Evolutionary conservation across 2,797 vertebrate genomes (phyloP).

Genomic region (Notamacropus eugenii): DNA sequence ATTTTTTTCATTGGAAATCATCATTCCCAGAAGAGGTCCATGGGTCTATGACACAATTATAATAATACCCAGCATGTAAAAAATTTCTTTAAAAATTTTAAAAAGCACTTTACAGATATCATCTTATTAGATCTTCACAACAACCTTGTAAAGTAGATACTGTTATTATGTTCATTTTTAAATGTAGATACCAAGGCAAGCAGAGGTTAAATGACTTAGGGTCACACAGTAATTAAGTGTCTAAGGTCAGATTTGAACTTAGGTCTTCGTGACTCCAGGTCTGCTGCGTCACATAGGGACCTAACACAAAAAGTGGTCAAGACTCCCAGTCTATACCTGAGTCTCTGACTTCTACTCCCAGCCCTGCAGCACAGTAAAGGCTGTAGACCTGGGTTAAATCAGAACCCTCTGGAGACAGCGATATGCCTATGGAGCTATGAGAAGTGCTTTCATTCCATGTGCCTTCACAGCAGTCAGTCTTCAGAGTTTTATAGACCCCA

Average conservation of each 20-base stretch:
- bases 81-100: not conserved
- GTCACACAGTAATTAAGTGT: not conserved
- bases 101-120: not conserved
- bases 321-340: not conserved
- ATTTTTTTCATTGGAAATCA: not conserved
- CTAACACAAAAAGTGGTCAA: not conserved
- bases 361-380: not conserved
- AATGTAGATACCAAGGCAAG: not conserved
- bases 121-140: not conserved
- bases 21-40: not conserved
- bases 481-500: not conserved
- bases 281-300: not conserved
- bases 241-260: not conserved
- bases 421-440: not conserved
- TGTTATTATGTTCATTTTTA: not conserved
- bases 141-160: not conserved
- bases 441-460: not conserved
- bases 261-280: not conserved
- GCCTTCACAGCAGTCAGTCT: not conserved
- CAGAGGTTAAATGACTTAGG: not conserved
- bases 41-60: not conserved
- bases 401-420: not conserved
- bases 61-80: not conserved
- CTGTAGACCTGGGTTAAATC: not conserved
- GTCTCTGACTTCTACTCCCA: not conserved